Conservation (phyloP, 2,888 invertebrate genomes). For the Euzophera pinguis region DNA sequence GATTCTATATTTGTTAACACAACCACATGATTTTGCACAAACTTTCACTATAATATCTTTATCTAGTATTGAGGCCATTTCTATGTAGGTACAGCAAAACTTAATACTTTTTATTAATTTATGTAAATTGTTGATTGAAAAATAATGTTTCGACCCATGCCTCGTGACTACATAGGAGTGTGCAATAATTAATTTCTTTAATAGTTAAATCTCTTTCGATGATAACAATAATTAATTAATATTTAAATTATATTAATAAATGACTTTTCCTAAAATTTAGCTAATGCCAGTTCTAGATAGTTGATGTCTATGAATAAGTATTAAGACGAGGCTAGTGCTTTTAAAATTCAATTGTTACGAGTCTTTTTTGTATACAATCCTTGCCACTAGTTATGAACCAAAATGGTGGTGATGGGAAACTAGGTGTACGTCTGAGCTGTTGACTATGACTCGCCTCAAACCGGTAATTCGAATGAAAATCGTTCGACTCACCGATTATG, state of each 20-base stretch:
- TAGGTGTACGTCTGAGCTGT: no score
- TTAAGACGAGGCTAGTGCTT: conserved; percentile 45
- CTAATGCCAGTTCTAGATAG: conserved; percentile 37
- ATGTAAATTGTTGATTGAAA: neutral
- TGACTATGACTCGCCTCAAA: no score
- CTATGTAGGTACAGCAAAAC: conserved; percentile 24
- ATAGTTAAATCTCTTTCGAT: conserved; percentile 17
- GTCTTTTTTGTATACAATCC: no score
- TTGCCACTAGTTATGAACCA: no score
- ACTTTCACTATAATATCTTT: conserved; percentile 18
- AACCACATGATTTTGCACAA: conserved; percentile 31
- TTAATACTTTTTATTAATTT: neutral
- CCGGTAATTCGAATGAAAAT: no score
- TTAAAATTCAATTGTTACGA: conserved; percentile 35
- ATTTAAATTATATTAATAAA: conserved; percentile 27
- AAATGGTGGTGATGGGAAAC: no score
- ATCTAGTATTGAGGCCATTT: conserved; percentile 23
- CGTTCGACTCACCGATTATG: no score
- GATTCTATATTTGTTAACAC: conserved; percentile 17
- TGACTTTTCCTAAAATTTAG: conserved; percentile 37
- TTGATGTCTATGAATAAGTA: conserved; percentile 25
- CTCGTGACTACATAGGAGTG: conserved; percentile 23
- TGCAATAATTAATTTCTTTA: conserved; percentile 23
- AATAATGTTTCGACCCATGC: neutral
- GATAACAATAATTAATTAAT: conserved; percentile 21